Conservation (phyloP, 1,140 invertebrate species). For the Drosophila paulistorum region DNA sequence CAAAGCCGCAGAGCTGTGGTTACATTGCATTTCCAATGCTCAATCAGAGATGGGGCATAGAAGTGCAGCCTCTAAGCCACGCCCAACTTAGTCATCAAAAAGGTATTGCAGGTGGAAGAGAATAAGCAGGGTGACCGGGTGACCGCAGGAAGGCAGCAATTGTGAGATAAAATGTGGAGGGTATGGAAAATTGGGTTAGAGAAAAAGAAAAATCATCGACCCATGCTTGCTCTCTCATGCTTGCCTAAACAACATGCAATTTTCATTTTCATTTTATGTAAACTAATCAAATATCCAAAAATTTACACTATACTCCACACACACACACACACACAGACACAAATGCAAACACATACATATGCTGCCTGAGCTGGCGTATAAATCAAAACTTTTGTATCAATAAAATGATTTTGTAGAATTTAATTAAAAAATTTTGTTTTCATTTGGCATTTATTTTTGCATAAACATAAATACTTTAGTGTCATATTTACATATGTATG, state of each 20-base stretch:
- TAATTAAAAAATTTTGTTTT: conserved; percentile 76
- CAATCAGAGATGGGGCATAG: conserved; percentile 64
- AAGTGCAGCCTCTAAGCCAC: conserved; percentile 38
- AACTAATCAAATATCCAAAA: conserved; percentile 72
- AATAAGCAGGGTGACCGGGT: not conserved
- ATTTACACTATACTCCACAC: not conserved
- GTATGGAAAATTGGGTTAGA: too few species aligned
- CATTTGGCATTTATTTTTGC: conserved; percentile 60
- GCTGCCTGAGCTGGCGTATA: conserved; percentile 24
- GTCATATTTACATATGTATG: not conserved
- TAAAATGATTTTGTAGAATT: conserved; percentile 66
- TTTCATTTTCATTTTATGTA: conserved; percentile 64
- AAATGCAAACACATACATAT: not conserved
- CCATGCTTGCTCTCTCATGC: not conserved
- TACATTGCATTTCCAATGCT: conserved; percentile 69
- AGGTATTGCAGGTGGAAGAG: not conserved
- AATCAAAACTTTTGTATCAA: conserved; percentile 57
- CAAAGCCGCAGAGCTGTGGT: conserved; percentile 77
- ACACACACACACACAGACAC: not conserved
- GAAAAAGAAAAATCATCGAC: conserved; percentile 26
- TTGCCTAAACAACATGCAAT: conserved; percentile 57
- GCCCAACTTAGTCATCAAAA: conserved; percentile 20
- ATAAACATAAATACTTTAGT: conserved; percentile 8
- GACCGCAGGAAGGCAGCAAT: conserved; percentile 54
- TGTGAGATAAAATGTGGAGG: conserved; percentile 15